A percentile compares a stretch with the other conserved stretches of the same genome.
phyloP scores from a whole-genome alignment of 2,113 vertebrate genomes.

The Gambusia affinis region DNA sequence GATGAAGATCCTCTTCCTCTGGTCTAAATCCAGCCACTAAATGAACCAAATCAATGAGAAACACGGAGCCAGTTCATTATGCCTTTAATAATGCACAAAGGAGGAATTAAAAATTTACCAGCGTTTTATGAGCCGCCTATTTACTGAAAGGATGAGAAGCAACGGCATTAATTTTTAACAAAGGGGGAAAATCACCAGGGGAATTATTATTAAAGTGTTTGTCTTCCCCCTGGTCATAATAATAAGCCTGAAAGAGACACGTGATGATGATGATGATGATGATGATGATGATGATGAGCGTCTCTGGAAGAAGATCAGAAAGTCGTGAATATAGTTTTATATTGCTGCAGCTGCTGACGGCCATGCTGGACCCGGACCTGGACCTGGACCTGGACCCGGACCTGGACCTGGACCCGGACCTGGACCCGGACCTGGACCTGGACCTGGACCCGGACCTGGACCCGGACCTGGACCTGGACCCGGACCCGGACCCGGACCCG shows the following conservation, averaged over 20 bases:
- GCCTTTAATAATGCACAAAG: slow-evolving; percentile 57
- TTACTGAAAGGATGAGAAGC: slow-evolving; percentile 43
- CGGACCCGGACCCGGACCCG: too few relatives aligned
- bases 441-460: too few relatives aligned
- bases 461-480: accelerated
- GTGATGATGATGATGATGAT: neutral
- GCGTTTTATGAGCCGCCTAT: slow-evolving; percentile 61
- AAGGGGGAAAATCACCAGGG: neutral
- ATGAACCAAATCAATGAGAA: slow-evolving; percentile 46
- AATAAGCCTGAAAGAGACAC: neutral
- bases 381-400: too few relatives aligned
- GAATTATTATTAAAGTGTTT: slow-evolving; percentile 3
- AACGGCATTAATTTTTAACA: slow-evolving; percentile 47
- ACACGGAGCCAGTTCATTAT: slow-evolving; percentile 33
- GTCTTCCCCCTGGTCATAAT: neutral
- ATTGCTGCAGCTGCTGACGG: neutral
- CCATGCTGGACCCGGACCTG: neutral
- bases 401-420: too few relatives aligned
- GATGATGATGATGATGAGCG: too few relatives aligned
- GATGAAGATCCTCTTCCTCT: neutral
- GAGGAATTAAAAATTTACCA: slow-evolving; percentile 56
- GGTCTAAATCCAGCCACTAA: slow-evolving; percentile 28
- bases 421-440: accelerated
- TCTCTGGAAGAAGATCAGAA: neutral
- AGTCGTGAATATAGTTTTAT: neutral